Evolutionary conservation across 2,888 invertebrate genomes (phyloP).

Genomic region (Cheilosia grossa): DNA sequence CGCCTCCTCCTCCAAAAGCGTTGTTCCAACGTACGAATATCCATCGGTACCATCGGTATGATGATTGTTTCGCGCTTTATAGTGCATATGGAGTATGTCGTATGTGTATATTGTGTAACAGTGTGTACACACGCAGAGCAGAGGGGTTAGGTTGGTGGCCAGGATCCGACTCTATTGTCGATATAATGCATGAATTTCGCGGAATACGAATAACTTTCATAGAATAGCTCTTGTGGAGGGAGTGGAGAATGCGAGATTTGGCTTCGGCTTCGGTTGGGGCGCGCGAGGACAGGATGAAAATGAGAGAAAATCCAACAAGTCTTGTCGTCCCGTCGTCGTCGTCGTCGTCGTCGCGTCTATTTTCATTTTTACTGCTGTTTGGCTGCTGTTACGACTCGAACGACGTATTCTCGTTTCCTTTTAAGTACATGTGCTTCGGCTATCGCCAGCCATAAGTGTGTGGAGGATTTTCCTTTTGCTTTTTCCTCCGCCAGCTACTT

Average conservation of each 20-base stretch:
- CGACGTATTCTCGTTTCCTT: slow-evolving; percentile 59
- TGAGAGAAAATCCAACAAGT: slow-evolving; percentile 72
- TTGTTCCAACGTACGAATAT: neutral
- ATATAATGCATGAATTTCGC: slow-evolving; percentile 71
- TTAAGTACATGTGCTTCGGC: slow-evolving; percentile 68
- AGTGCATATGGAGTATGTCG: slow-evolving; percentile 32
- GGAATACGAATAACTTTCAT: slow-evolving; percentile 64
- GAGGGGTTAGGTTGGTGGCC: slow-evolving; percentile 17
- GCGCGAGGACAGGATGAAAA: neutral
- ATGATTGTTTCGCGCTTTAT: slow-evolving; percentile 39
- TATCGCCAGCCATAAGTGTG: slow-evolving; percentile 61
- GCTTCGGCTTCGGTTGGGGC: neutral
- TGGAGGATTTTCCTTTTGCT: slow-evolving; percentile 73
- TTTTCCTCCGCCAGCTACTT: slow-evolving; percentile 25
- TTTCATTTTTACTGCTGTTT: slow-evolving; percentile 59
- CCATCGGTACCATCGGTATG: slow-evolving; percentile 21
- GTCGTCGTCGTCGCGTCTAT: slow-evolving; percentile 48
- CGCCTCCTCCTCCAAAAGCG: slow-evolving; percentile 40
- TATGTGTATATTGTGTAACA: slow-evolving; percentile 5
- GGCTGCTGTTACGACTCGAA: slow-evolving; percentile 45
- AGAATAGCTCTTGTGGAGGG: neutral
- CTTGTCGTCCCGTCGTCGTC: slow-evolving; percentile 36
- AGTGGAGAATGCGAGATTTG: neutral
- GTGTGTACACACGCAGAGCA: slow-evolving; percentile 7
- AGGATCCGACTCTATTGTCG: slow-evolving; percentile 65